These are phyloP conservation scores for Myotis myotis DNA, from an alignment of 2,797 vertebrate species.

Conservation along the genomic window DNA sequence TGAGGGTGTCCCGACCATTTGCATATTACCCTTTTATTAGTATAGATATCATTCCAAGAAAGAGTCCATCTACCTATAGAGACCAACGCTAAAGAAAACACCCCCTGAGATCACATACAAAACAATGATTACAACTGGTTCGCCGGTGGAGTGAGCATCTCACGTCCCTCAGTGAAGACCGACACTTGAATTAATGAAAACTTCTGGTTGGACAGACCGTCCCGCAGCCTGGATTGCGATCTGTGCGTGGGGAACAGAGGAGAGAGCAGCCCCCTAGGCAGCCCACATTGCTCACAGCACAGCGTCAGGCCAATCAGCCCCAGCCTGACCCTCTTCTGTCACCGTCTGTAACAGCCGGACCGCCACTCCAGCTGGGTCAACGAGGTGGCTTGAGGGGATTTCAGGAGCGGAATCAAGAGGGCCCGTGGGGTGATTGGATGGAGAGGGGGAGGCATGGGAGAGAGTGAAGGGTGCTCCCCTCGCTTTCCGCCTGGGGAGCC, in stretches of 20 bases:
- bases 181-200: background rate
- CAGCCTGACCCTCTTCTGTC: no score
- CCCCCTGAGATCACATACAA: fast-evolving
- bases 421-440: fast-evolving
- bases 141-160: background rate
- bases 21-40: no score
- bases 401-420: background rate
- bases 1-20: no score
- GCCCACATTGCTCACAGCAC: fast-evolving
- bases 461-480: fast-evolving
- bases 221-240: fast-evolving
- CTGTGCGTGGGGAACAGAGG: fast-evolving
- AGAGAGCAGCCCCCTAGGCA: no score
- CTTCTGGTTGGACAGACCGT: background rate
- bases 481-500: fast-evolving
- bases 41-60: background rate
- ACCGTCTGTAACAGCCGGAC: fast-evolving
- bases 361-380: fast-evolving
- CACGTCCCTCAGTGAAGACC: background rate
- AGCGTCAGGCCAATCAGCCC: background rate
- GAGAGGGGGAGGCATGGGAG: fast-evolving
- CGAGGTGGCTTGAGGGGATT: background rate
- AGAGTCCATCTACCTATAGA: background rate
- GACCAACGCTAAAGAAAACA: background rate
- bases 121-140: background rate